A percentile compares a stretch with the other conserved stretches of the same genome.
Conservation (phyloP, 2,797 vertebrate genomes). For the Eurystomus glaucurus region DNA sequence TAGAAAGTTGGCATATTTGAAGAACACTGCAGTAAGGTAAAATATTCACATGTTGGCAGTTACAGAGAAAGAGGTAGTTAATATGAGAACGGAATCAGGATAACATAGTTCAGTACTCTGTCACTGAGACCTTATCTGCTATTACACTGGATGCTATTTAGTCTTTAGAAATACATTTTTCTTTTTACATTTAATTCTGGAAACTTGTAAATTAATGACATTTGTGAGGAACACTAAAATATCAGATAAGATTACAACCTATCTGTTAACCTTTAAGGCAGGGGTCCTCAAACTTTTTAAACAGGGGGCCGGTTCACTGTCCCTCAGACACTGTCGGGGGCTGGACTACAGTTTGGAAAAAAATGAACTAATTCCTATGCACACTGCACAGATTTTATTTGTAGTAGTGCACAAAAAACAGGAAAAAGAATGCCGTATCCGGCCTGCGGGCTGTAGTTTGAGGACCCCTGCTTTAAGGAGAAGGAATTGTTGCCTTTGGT, state of each 20-base stretch:
- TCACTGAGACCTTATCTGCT: background rate
- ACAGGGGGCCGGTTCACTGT: too few species aligned
- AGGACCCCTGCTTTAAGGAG: background rate
- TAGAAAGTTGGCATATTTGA: background rate
- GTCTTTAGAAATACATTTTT: background rate
- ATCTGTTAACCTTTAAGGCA: background rate
- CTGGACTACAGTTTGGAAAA: too few species aligned
- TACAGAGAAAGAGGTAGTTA: background rate
- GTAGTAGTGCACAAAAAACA: too few species aligned
- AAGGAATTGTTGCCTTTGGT: background rate
- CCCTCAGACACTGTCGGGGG: too few species aligned
- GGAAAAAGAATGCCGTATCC: too few species aligned
- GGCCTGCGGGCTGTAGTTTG: too few species aligned
- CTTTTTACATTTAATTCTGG: background rate
- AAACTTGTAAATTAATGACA: background rate
- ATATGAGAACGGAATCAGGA: background rate
- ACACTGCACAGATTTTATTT: too few species aligned
- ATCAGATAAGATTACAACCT: background rate
- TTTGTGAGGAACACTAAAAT: background rate
- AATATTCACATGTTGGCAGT: background rate
- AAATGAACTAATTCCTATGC: too few species aligned
- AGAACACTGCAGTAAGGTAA: background rate
- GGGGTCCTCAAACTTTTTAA: too few species aligned
- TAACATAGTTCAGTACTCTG: background rate
- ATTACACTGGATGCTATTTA: background rate